Percentiles rank a stretch among this genome's conserved stretches.
Evolutionary conservation across 2,888 invertebrate species (phyloP).

Genomic region (Pemphredon lugubris): DNA sequence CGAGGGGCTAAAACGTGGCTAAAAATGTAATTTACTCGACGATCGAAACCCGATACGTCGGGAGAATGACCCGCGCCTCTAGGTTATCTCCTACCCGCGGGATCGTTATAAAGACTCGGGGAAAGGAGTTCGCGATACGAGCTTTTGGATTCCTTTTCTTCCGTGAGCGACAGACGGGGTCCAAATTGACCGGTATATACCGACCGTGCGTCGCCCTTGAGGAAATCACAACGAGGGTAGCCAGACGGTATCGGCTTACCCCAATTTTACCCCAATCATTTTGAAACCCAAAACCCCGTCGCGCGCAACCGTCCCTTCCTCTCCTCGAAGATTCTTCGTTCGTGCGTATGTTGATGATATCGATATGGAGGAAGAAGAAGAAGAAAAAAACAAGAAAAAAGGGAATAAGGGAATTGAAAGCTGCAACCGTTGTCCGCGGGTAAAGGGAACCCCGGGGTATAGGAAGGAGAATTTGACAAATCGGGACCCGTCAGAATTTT

Average conservation of each 20-base stretch:
- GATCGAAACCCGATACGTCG: too few species aligned
- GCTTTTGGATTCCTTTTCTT: constrained; percentile 63
- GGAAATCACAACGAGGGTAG: constrained; percentile 58
- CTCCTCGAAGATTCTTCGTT: constrained; percentile 55
- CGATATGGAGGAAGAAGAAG: constrained; percentile 72
- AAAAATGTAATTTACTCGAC: too few species aligned
- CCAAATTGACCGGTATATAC: constrained; percentile 72
- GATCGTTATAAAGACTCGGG: constrained; percentile 56
- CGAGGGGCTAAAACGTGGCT: too few species aligned
- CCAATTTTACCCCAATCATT: constrained; percentile 81
- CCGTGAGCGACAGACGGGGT: constrained; percentile 62
- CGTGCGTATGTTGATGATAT: constrained; percentile 70
- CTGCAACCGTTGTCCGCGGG: constrained; percentile 50
- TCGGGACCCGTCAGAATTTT: constrained; percentile 77
- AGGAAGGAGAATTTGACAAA: constrained; percentile 78
- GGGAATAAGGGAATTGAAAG: constrained; percentile 29
- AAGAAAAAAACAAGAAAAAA: constrained; percentile 43
- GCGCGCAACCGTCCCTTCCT: constrained; percentile 48
- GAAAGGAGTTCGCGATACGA: constrained; percentile 39
- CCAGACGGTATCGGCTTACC: constrained; percentile 78
- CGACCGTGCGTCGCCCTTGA: constrained; percentile 57
- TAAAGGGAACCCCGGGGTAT: constrained; percentile 2
- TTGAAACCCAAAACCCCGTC: constrained; percentile 78
- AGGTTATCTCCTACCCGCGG: constrained; percentile 17
- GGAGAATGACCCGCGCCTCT: too few species aligned